Base-by-base conservation (phyloP, 2,113 vertebrate genomes). In the Chaenogobius annularis region DNA sequence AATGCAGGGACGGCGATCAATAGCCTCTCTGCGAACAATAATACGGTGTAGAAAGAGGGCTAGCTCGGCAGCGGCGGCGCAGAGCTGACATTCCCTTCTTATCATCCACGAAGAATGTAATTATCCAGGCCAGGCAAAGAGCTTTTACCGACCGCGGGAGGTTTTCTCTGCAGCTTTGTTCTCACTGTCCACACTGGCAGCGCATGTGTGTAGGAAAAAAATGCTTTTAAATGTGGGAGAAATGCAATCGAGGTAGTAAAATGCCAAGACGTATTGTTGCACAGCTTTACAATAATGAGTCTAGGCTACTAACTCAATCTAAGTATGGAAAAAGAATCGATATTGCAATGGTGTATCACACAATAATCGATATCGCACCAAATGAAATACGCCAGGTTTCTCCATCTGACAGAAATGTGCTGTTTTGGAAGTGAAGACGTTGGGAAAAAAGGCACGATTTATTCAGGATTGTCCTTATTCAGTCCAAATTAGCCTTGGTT, bases 41-140 rank as follows among this genome's bases (percentile, higher is more conserved):
- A 91, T 87, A 92, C 88, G 91, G 88, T 88, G 81, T 77, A 52
- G 52, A 26, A 85, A 73, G 8, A 44, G 56, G 72, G 86, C 50
- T 65, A n/a, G 35, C 35, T n/a, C 68, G 5, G 77, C n/a, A 70
- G 77, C 77, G 66, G 86, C 78, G 59, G 74, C 6, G 68, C 20
- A 83, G 82, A 82, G 85, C 79, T 74, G 65, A 85, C 88, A 92
- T 93, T 92, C 90, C 87, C 83, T 69, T 19, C 84, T 91, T 93
- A 93, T 93, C 92, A 70, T 71, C 80, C 58, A 80, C 64, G 31
- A 83, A 89, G 92, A 93, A 93, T 93, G 92, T 83, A 90, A 92
- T 92, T 92, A 91, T 84, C 72, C 76, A 66, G 78, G 37, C 20
- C 56, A 61, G 81, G 61, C 75, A 89, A 89, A 80, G 56, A 61